Conservation (phyloP, 2,797 vertebrate species). For the Telmatherina bonti region DNA sequence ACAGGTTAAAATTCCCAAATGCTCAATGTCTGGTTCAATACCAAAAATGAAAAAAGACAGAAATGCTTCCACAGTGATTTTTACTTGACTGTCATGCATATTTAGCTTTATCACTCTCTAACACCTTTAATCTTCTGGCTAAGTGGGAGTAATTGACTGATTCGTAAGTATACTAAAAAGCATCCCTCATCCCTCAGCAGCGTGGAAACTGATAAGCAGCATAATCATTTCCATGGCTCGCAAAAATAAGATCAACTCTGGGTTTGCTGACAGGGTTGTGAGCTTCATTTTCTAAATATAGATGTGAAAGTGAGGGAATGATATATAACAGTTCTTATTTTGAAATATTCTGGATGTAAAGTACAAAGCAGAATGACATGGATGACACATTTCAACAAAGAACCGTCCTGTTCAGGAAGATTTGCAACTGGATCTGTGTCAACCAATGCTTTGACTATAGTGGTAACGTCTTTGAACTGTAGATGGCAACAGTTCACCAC, state of each 20-base stretch:
- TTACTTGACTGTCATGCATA: background rate
- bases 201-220: background rate
- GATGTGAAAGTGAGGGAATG: too few species aligned
- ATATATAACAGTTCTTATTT: background rate
- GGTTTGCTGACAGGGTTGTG: too few species aligned
- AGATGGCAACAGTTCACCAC: conserved; percentile 58
- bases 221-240: background rate
- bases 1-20: too few species aligned
- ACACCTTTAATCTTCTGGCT: background rate
- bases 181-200: background rate
- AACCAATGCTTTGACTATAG: background rate
- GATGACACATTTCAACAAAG: background rate
- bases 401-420: background rate
- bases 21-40: background rate
- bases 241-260: too few species aligned
- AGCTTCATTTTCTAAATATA: too few species aligned
- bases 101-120: background rate
- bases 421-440: background rate
- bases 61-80: background rate
- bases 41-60: background rate
- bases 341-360: background rate
- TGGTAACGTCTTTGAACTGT: conserved; percentile 18
- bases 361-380: background rate
- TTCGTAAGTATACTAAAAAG: background rate
- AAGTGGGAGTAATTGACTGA: background rate